Base-by-base conservation (phyloP, 2,113 vertebrate species). In the Pachyramphus minor region DNA sequence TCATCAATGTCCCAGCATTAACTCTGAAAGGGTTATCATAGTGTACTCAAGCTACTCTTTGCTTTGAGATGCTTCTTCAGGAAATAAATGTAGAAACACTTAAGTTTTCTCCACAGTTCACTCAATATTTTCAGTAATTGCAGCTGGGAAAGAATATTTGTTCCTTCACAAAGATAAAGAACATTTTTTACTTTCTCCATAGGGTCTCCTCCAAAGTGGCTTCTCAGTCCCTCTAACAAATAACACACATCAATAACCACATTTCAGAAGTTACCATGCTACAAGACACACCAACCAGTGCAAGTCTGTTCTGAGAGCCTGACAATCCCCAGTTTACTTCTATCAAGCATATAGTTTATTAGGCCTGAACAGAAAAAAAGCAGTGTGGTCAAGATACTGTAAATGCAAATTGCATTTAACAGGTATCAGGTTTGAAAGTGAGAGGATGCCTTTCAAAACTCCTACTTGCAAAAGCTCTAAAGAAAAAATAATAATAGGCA, bases 331-430 rank as follows among this genome's bases (percentile, higher is more conserved):
- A 58, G 15, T 87, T 91, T 83, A 80, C 56, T 80, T 85, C 79
- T 68, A 73, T 49, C 60, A 87, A 96, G 79, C 95, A 90, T 7
- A 19, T 11, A 66, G 58, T 69, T 96, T 84, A 93, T 95, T 93
- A 96, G 47, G 60, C 25, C 79, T 85, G 35, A 83, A 87, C 60
- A 75, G 33, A 73, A 52, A 39, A 41, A 55, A 63, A 49, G 68
- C 90, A 75, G n/a, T 44, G 39, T 37, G 42, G 47, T 47, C 50
- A 59, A 53, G 67, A 87, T 81, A 74, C 85, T 90, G 72, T 93
- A 90, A 96, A 93, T 88, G 83, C 83, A 59, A 91, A 84, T 17
- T 47, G 85, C 93, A 96, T 95, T 94, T 93, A 83, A 74, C 82
- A 94, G 49, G 37, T 75, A 93, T 73, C 64, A 75, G 90, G 82